A percentile compares a stretch with the other conserved stretches of the same genome.
Conservation (phyloP, 2,113 vertebrate genomes). For the Nothobranchius furzeri region DNA sequence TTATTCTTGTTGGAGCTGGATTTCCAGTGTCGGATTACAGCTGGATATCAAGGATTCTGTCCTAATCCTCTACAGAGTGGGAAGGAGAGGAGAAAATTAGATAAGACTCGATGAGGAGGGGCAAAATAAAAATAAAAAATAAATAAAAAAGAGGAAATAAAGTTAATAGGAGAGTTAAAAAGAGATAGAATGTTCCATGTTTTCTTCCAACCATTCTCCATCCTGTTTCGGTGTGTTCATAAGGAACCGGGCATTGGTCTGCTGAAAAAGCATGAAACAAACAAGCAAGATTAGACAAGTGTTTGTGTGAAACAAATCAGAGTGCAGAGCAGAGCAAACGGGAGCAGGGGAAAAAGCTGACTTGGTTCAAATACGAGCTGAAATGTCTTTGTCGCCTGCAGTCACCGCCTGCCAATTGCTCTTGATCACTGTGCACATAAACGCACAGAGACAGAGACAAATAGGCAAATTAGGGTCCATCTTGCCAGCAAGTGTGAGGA, state of each 20-base stretch:
- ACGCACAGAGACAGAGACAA: conserved; percentile 55
- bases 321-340: background rate
- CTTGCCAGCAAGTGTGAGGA: conserved; percentile 17
- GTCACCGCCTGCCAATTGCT: conserved; percentile 32
- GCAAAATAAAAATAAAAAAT: background rate
- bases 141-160: background rate
- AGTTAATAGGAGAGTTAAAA: background rate
- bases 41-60: conserved; percentile 67
- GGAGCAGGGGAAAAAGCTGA: conserved; percentile 13
- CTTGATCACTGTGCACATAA: conserved; percentile 21
- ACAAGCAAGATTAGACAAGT: conserved; percentile 47
- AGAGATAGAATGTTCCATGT: background rate
- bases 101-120: conserved; percentile 9
- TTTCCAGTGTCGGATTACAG: conserved; percentile 70
- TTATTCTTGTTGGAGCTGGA: conserved; percentile 49
- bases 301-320: conserved; percentile 7
- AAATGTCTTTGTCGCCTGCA: conserved; percentile 9
- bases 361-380: conserved; percentile 12
- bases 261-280: conserved; percentile 30
- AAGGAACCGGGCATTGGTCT: background rate
- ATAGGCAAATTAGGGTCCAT: conserved; percentile 56
- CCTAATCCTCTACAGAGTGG: conserved; percentile 58
- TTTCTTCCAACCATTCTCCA: background rate
- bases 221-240: conserved; percentile 22
- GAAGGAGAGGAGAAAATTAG: conserved; percentile 26